Evolutionary conservation across 2,888 invertebrate species (phyloP), one percentile per base, ranked within the genome.

Genomic region (Calliphora vomitoria): DNA sequence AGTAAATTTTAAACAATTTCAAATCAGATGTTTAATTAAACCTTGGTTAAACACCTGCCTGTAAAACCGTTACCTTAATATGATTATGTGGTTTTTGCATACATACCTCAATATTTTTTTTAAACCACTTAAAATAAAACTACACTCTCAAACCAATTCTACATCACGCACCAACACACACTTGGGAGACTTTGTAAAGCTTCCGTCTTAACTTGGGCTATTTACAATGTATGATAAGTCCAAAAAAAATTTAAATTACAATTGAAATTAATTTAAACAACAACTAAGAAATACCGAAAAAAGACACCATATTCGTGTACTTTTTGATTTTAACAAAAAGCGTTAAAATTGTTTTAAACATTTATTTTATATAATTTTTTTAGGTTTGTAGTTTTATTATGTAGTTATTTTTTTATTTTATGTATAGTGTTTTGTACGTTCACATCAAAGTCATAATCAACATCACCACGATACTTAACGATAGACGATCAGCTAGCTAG

Each of bases 381-480:
- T 41, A 44, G 13, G 4, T 60, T 55, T 13, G 25, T 35, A 47
- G 25, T 25, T 3, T 18, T 18, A 47, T 11, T 64, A 35, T 68
- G 55, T 79, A 47, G 58, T 72, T 55, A 79, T 74, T 72, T 75
- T 78, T 66, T 64, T 53, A 4, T 25, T 31, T 6, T 8, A 6
- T 74, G 47, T 84, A 41, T 8, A 62, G 3, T 66, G 15, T 55
- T 60, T 60, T 53, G 6, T 53, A 25, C 50, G 10, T 41, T 76
- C 62, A 69, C 69, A 68, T 82, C 58, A 71, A 76, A n/a, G n/a
- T 38, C 47, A 50, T 44, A 44, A 44, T 31, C 41, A 60, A 55
- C 76, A 76, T 55, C 76, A 78, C 20, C 83, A 76, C 76, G 62
- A 76, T 76, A 76, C 10, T 53, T 81, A 31, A n/a, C 53, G 18